Percentiles rank a stretch among this genome's conserved stretches.
Evolutionary conservation across 2,888 invertebrate species (phyloP).

Genomic region (Xylota sylvarum): DNA sequence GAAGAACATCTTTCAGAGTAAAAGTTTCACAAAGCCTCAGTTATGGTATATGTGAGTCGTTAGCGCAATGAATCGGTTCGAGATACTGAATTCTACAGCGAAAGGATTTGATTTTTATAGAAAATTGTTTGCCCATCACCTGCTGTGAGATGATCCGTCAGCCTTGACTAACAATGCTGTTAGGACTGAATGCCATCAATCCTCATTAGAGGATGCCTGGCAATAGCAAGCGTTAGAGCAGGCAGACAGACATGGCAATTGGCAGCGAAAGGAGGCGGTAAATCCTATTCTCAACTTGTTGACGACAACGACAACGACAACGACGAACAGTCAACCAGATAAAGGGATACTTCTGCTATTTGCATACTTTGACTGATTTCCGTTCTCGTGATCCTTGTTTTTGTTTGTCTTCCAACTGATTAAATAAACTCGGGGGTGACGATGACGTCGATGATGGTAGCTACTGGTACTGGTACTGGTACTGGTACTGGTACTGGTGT

Average conservation of each 20-base stretch:
- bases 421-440: constrained; percentile 67
- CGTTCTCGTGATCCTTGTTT: constrained; percentile 58
- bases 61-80: constrained; percentile 48
- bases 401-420: constrained; percentile 71
- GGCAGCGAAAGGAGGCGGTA: constrained; percentile 18
- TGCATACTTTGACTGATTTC: constrained; percentile 68
- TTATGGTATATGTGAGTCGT: constrained; percentile 18
- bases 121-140: constrained; percentile 60
- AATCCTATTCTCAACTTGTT: constrained; percentile 53
- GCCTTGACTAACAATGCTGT: constrained; percentile 52
- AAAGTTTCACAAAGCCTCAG: background rate
- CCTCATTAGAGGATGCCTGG: constrained; percentile 59
- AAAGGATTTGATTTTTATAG: constrained; percentile 68
- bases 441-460: constrained; percentile 36
- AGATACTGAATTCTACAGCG: constrained; percentile 59
- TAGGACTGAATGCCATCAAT: constrained; percentile 64
- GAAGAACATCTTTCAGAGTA: constrained; percentile 64
- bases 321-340: constrained; percentile 46
- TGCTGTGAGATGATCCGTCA: constrained; percentile 65
- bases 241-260: constrained; percentile 26
- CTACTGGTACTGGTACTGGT: background rate
- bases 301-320: constrained; percentile 48
- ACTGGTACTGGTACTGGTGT: background rate
- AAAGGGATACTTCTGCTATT: constrained; percentile 55
- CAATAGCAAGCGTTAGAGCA: constrained; percentile 8